Percentiles rank a stretch among this genome's conserved stretches.
These are phyloP conservation scores for Listrodromus nycthemerus DNA, from an alignment of 2,888 invertebrate species.

Conservation along the genomic window DNA sequence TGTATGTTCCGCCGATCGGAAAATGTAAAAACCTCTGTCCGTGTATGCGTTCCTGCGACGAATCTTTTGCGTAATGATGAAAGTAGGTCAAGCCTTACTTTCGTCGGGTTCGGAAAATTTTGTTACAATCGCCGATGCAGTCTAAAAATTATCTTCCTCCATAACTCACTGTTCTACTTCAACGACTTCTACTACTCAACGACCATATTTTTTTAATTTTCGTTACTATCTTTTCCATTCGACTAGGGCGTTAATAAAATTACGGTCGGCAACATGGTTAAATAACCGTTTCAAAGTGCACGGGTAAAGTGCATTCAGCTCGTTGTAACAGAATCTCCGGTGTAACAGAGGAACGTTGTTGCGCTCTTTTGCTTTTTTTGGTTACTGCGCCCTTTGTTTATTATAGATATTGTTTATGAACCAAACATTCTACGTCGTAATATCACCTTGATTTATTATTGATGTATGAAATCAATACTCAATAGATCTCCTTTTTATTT, in stretches of 20 bases:
- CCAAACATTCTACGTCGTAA: background rate
- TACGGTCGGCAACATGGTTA: background rate
- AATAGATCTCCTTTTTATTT: background rate
- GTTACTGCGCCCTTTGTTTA: background rate
- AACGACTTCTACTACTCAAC: too few species aligned
- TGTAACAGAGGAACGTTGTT: background rate
- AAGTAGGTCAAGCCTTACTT: slow-evolving; percentile 30
- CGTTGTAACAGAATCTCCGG: background rate
- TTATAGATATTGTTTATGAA: background rate
- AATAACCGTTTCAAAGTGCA: background rate
- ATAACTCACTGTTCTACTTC: background rate
- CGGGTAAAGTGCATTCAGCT: background rate
- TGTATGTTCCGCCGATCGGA: background rate
- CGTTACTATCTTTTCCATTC: background rate
- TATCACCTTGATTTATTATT: background rate
- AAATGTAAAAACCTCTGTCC: slow-evolving; percentile 21
- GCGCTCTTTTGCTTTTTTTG: background rate
- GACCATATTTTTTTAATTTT: background rate
- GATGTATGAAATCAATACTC: background rate
- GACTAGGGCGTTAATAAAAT: background rate
- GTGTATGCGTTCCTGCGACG: slow-evolving; percentile 4
- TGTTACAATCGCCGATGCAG: background rate
- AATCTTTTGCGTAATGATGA: slow-evolving; percentile 18
- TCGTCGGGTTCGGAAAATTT: slow-evolving; percentile 1
- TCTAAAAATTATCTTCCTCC: background rate